phyloP scores from a whole-genome alignment of 2,888 invertebrate species.

The Palloptera scutellata region DNA sequence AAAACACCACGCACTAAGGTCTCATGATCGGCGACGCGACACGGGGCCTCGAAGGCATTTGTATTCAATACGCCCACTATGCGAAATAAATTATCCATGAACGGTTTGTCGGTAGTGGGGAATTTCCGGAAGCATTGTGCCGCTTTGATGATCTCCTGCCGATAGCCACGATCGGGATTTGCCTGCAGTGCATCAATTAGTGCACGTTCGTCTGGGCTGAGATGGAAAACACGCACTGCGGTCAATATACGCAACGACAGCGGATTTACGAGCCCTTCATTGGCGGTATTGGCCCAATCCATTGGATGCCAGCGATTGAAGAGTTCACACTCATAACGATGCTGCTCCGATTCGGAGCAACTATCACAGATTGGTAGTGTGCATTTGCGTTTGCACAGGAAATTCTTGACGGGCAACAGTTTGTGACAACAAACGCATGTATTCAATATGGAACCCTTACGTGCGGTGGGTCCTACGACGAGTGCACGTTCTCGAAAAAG shows the following conservation, averaged over 20 bases:
- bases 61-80: constrained; percentile 62
- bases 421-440: constrained; percentile 74
- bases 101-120: constrained; percentile 56
- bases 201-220: constrained; percentile 54
- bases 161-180: constrained; percentile 58
- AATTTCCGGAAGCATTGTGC: constrained; percentile 61
- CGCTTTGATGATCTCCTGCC: constrained; percentile 59
- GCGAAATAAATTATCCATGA: constrained; percentile 57
- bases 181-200: constrained; percentile 61
- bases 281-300: constrained; percentile 11
- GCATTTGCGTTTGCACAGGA: constrained; percentile 71
- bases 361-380: constrained; percentile 74
- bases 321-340: constrained; percentile 72
- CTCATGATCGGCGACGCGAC: constrained; percentile 54
- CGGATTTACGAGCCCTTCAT: constrained; percentile 49
- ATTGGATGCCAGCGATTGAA: constrained; percentile 68
- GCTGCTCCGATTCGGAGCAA: constrained; percentile 70
- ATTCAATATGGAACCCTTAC: constrained; percentile 66
- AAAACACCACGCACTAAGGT: constrained; percentile 72
- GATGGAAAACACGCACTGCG: constrained; percentile 57
- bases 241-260: constrained; percentile 59
- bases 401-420: constrained; percentile 59
- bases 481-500: constrained; percentile 77
- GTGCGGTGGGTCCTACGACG: constrained; percentile 74
- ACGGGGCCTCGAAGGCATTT: constrained; percentile 63